phyloP scores from a whole-genome alignment of 2,797 vertebrate genomes.

The Oreochromis mossambicus region DNA sequence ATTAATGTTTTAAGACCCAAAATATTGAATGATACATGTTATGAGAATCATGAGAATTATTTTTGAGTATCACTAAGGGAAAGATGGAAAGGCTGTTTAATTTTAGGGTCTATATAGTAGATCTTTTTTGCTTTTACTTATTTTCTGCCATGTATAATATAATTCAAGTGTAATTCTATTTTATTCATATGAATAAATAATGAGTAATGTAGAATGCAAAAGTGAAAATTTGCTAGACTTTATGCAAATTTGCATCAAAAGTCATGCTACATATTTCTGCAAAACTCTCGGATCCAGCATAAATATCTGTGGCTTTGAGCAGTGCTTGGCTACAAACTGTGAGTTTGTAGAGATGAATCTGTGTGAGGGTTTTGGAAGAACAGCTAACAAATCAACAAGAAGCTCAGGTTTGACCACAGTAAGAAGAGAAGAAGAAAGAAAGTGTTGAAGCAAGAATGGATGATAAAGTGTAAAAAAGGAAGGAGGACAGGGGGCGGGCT shows the following conservation, averaged over 20 bases:
- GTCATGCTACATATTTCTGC: background rate
- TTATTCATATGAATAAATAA: background rate
- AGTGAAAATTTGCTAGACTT: background rate
- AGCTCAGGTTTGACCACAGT: background rate
- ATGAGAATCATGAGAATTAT: background rate
- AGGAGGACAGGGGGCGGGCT: conserved; percentile 22
- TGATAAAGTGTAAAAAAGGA: background rate
- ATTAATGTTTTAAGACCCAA: background rate
- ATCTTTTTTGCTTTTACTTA: background rate
- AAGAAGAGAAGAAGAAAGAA: background rate
- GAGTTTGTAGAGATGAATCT: background rate
- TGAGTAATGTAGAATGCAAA: background rate
- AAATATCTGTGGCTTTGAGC: background rate
- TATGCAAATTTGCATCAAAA: background rate
- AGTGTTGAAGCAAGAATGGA: background rate
- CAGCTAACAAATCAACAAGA: conserved; percentile 5
- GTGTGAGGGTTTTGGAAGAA: background rate
- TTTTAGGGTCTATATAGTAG: background rate
- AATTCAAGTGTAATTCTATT: background rate
- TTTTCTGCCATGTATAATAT: background rate
- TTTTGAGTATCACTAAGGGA: background rate
- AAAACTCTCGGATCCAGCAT: background rate
- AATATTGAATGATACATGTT: background rate
- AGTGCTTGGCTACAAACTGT: background rate
- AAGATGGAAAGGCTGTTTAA: background rate